Base-by-base conservation (phyloP, 2,113 vertebrate species). In the Pandion haliaetus region DNA sequence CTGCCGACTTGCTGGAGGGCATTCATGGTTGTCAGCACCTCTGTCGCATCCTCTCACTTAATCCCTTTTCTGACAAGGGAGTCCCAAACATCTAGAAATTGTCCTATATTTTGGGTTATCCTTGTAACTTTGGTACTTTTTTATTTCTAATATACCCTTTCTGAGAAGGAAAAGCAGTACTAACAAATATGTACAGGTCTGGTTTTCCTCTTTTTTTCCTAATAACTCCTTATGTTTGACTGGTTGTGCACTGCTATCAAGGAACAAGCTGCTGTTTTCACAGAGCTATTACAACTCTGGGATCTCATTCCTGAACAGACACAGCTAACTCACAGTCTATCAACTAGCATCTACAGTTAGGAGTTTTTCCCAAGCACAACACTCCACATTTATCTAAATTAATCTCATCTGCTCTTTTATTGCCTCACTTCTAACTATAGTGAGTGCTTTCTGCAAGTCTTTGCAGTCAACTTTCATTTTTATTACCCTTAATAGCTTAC, bases 351-450 rank as follows among this genome's bases (percentile, higher is more conserved):
- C 80, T 74, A 83, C 55, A 81, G 28, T 42, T 71, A 44, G 34
- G 54, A 88, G 63, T 31, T 92, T 54, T 93, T 85, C 85, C 61
- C 74, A 73, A n/a, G 54, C n/a, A 58, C 57, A 91, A n/a, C 36
- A 87, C 62, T 69, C 44, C n/a, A 14, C 31, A 31, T 90, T 87
- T 90, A 88, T 87, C 84, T 93, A 88, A 95, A 96, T 87, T 87
- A 81, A 87, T 90, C 82, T 81, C 8, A 0, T 58, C 78, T 86
- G 78, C 54, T 55, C 25, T 92, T 90, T 91, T 94, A 88, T 66
- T 96, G 93, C 79, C 78, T 94, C 23, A 32, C 61, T 95, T 29
- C 62, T 49, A 81, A 76, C 83, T 65, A 58, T 6, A 91, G 31
- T 16, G 34, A 94, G 28, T 24, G 49, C 50, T 66, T 96, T 86